These are phyloP conservation scores for Anomalospiza imberbis DNA, from an alignment of 2,797 vertebrate genomes.

Conservation along the genomic window DNA sequence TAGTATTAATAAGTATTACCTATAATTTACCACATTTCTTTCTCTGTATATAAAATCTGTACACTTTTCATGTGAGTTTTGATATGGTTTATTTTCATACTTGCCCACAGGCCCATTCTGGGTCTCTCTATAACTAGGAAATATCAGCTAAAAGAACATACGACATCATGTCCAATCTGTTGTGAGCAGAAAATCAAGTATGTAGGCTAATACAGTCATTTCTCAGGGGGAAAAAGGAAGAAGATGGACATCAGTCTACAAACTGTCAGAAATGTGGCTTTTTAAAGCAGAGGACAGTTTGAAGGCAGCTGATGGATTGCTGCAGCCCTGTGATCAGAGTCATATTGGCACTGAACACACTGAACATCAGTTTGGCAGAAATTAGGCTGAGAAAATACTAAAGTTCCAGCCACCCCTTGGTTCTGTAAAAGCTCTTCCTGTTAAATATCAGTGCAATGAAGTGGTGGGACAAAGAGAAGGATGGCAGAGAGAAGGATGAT, in stretches of 20 bases:
- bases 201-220: neutral
- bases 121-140: neutral
- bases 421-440: neutral
- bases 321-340: neutral
- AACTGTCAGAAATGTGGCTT: neutral
- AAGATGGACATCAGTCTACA: neutral
- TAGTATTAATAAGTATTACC: neutral
- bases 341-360: neutral
- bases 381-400: neutral
- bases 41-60: neutral
- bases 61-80: neutral
- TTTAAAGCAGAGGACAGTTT: neutral
- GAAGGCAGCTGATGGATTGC: neutral
- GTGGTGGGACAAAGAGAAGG: neutral
- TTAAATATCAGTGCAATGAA: neutral
- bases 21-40: neutral
- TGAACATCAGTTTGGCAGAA: neutral
- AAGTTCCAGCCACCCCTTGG: neutral
- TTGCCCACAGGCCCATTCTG: neutral
- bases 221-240: neutral
- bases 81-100: neutral
- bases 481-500: neutral
- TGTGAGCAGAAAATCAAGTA: neutral
- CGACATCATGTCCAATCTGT: accelerated
- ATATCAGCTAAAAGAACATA: neutral